Evolutionary conservation across 2,113 vertebrate genomes (phyloP).

Genomic region (Tetrax tetrax): DNA sequence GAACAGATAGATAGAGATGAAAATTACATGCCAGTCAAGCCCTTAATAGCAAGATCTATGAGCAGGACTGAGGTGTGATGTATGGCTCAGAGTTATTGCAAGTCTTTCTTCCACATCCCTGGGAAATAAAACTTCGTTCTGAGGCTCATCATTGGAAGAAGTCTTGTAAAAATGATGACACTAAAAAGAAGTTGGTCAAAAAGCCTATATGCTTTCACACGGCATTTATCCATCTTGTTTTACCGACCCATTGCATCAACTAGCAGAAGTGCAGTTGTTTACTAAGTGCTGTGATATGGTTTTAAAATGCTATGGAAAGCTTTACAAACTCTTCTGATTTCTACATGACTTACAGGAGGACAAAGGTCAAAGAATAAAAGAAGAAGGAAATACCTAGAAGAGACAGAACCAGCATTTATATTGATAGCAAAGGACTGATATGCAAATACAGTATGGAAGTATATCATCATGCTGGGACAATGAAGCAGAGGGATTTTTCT

Average conservation of each 20-base stretch:
- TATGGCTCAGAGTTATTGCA: neutral
- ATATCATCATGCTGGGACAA: neutral
- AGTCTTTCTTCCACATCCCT: neutral
- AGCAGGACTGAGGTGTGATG: neutral
- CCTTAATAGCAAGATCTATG: constrained; percentile 1
- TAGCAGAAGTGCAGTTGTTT: neutral
- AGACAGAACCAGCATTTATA: neutral
- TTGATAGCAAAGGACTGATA: neutral
- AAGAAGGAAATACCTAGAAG: neutral
- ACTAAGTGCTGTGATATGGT: neutral
- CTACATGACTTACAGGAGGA: neutral
- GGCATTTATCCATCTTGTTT: constrained; percentile 1
- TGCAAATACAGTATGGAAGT: neutral
- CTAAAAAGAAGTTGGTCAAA: constrained; percentile 6
- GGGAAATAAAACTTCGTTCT: neutral
- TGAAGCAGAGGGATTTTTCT: neutral
- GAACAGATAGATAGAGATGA: neutral
- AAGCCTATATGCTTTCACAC: constrained; percentile 1
- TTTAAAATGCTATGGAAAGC: neutral
- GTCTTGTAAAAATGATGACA: neutral
- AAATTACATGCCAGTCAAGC: constrained; percentile 31
- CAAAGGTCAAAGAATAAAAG: neutral
- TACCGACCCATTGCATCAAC: neutral
- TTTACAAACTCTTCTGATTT: neutral
- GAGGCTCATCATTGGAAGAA: neutral